Conservation (phyloP, 1,140 invertebrate species). For the Orussus abietinus region DNA sequence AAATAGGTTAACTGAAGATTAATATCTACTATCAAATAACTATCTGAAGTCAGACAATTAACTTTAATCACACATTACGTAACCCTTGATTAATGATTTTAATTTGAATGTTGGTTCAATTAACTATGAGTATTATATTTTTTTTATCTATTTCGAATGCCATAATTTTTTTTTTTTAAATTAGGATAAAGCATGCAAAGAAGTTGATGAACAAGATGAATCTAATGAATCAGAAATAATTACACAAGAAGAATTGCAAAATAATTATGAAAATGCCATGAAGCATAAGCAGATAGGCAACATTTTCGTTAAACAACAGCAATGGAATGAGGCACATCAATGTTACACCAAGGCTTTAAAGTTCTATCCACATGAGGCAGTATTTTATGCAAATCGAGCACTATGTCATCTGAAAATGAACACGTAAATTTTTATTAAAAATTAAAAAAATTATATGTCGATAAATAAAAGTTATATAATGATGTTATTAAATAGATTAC, state of each 20-base stretch:
- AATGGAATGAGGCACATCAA: conserved; percentile 75
- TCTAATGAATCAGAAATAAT: conserved; percentile 53
- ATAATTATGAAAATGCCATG: conserved; percentile 42
- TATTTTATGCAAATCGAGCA: conserved; percentile 84
- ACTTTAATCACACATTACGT: background rate
- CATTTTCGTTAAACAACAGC: conserved; percentile 69
- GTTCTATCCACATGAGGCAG: conserved; percentile 71
- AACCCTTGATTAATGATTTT: conserved; percentile 8
- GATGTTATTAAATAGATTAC: conserved; percentile 66
- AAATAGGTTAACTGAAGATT: too few relatives aligned
- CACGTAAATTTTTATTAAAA: conserved; percentile 58
- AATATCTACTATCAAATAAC: conserved; percentile 3
- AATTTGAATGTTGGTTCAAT: too few relatives aligned
- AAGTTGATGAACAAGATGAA: conserved; percentile 61
- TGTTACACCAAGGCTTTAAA: conserved; percentile 78
- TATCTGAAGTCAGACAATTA: conserved; percentile 5
- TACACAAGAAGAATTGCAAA: conserved; percentile 61
- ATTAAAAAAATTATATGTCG: too few relatives aligned
- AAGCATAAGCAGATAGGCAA: conserved; percentile 69
- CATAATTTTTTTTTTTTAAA: conserved; percentile 17
- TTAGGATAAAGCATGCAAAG: conserved; percentile 68
- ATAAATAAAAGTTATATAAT: too few relatives aligned
- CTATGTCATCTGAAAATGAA: conserved; percentile 82
- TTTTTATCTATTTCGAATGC: conserved; percentile 12
- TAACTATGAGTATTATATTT: conserved; percentile 11